phyloP scores from a whole-genome alignment of 2,888 invertebrate genomes.

The Tetragonisca angustula region DNA sequence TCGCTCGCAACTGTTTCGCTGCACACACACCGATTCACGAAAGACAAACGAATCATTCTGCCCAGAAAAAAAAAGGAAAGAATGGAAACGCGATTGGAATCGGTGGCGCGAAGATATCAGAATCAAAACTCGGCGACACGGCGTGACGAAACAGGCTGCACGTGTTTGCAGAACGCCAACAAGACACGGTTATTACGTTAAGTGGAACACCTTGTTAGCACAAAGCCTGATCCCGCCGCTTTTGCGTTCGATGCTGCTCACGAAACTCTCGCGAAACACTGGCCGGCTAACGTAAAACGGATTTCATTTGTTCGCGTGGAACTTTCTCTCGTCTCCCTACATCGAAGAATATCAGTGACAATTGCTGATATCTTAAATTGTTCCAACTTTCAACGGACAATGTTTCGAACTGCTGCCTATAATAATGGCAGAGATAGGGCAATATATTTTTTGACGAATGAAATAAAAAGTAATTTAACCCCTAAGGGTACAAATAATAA shows the following conservation, averaged over 20 bases:
- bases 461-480: too few species aligned
- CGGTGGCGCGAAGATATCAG: neutral
- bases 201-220: conserved; percentile 7
- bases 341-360: too few species aligned
- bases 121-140: neutral
- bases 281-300: conserved; percentile 10
- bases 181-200: conserved; percentile 6
- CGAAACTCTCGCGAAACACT: neutral
- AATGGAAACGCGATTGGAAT: neutral
- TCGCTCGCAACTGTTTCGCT: neutral
- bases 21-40: neutral
- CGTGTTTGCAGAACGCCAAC: conserved; percentile 1
- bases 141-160: neutral
- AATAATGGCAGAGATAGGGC: too few species aligned
- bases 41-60: neutral
- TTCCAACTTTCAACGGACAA: too few species aligned
- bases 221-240: neutral
- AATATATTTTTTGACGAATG: too few species aligned
- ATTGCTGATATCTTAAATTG: too few species aligned
- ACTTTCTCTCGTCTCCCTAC: neutral
- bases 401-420: too few species aligned
- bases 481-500: too few species aligned
- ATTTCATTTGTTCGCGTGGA: conserved; percentile 7
- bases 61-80: neutral
- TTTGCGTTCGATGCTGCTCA: neutral